These are phyloP conservation scores for Myiopsitta monachus DNA, from an alignment of 2,113 vertebrate species.

Conservation along the genomic window DNA sequence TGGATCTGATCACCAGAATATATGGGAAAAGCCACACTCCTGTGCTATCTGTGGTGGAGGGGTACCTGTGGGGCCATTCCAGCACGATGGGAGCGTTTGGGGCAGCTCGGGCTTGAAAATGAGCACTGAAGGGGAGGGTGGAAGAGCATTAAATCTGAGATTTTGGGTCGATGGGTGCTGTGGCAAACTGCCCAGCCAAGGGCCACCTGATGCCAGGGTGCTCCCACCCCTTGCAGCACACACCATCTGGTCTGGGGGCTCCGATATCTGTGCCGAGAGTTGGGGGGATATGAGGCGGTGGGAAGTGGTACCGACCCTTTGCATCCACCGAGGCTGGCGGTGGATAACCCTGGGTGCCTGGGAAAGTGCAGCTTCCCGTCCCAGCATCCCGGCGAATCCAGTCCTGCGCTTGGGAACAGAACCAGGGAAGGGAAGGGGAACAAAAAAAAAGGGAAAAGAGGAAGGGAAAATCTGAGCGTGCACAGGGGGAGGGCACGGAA, in stretches of 20 bases:
- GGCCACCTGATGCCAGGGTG: neutral
- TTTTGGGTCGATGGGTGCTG: neutral
- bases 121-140: neutral
- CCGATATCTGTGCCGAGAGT: neutral
- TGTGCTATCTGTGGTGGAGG: rapidly evolving
- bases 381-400: neutral
- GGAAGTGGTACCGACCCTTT: neutral
- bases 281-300: neutral
- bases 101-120: neutral
- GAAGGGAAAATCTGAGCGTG: neutral
- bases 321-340: neutral
- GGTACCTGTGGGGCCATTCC: neutral
- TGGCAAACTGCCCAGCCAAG: neutral
- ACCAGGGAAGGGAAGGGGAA: neutral
- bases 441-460: neutral
- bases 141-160: neutral
- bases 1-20: neutral
- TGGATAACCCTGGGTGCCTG: neutral
- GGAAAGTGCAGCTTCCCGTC: slow-evolving; percentile 12
- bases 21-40: rapidly evolving
- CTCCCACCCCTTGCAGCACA: neutral
- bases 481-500: neutral
- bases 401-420: neutral
- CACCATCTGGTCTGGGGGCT: neutral
- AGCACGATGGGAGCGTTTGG: rapidly evolving